Base-by-base conservation (phyloP, 1,140 invertebrate genomes). In the Tetranychus urticae region DNA sequence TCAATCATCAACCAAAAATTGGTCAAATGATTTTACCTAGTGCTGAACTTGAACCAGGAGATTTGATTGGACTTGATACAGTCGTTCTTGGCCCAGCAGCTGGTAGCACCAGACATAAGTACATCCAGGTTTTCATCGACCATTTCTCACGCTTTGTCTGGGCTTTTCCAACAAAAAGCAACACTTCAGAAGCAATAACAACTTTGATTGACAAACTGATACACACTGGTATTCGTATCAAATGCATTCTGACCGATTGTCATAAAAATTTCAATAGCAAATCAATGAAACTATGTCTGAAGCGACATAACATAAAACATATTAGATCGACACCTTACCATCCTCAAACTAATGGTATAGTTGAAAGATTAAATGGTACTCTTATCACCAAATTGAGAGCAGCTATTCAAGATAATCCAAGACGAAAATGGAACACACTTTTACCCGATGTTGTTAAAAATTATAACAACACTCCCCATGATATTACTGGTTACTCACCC, bases 231-330 rank as follows among this genome's bases (percentile, higher is more conserved):
- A 62, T 65, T 2, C 2, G 34, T 10, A 60, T 63, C 8, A 54
- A 54, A 56, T 39, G 37, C 23, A 23, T 66, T n/a, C 42, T 65
- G 55, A 61, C 62, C 8, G 70, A 70, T 50, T 68, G 70, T 60
- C 67, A 68, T 36, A 65, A 68, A 3, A 52, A 52, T 52, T 52
- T 52, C 14, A 23, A n/a, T 8, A 57, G 31, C 31, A 39, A 57
- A n/a, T 6, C 7, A 7, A 14, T 39, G 8, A 39, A 5, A 6
- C 56, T 6, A 6, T 36, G 31, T 57, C 2, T 39, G 5, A 39
- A 37, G 4, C 12, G 36, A 13, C 14, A 57, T 33, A 6, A 52
- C 48, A 52, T 52, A 0, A 42, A 42, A 10, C 39, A 42, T 5
- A 6, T 6, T 42, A 5, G 5, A 6, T 42, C 39, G 1, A 42